A percentile compares a stretch with the other conserved stretches of the same genome.
Conservation (phyloP, 2,797 vertebrate genomes). For the Poliocrania exsul region DNA sequence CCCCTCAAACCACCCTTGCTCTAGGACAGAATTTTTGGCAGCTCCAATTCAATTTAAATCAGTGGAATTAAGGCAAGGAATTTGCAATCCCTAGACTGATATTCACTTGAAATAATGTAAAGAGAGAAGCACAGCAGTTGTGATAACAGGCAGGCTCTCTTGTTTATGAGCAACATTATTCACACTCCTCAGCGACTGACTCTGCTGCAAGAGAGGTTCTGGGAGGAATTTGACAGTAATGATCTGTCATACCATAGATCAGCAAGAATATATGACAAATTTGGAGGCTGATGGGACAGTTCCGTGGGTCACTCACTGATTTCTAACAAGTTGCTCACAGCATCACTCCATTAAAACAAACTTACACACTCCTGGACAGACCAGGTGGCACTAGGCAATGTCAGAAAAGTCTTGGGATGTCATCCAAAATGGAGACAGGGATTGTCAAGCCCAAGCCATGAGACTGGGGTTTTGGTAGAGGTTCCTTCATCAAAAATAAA, state of each 20-base stretch:
- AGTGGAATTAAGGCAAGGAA: not conserved
- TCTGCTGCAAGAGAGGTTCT: not conserved
- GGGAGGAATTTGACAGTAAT: not conserved
- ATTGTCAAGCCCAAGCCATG: not conserved
- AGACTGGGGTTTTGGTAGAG: not conserved
- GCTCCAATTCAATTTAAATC: not conserved
- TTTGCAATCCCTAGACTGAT: not conserved
- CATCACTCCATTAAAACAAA: not conserved
- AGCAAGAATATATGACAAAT: not conserved
- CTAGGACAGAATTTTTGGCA: not conserved
- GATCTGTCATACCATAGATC: not conserved
- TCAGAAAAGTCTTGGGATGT: not conserved
- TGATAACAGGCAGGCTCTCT: not conserved
- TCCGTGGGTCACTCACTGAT: not conserved
- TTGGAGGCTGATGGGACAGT: rapidly evolving
- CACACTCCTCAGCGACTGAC: not conserved
- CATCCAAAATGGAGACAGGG: not conserved
- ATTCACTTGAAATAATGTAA: not conserved
- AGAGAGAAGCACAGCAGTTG: not conserved
- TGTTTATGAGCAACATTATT: not conserved
- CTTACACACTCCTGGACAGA: not conserved
- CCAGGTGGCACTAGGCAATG: not conserved
- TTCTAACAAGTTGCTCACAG: not conserved
- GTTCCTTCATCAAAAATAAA: not conserved
- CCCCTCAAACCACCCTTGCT: rapidly evolving